Evolutionary conservation across 2,797 vertebrate genomes (phyloP).

Genomic region (Schizopygopsis pylzovi): DNA sequence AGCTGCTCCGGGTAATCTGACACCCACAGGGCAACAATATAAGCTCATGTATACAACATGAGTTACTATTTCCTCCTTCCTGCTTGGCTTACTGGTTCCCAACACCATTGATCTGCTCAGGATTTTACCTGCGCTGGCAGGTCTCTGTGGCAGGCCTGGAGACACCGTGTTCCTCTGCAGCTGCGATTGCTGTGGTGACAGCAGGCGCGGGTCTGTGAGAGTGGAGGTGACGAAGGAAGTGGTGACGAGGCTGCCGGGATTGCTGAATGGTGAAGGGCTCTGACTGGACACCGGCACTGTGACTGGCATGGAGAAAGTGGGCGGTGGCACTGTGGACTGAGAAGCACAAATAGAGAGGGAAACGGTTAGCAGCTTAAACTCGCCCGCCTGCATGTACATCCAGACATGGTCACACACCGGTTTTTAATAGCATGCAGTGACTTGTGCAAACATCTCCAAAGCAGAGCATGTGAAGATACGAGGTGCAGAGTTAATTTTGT

Average conservation of each 20-base stretch:
- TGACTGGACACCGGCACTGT: constrained; percentile 95
- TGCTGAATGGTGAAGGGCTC: constrained; percentile 93
- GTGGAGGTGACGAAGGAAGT: constrained; percentile 92
- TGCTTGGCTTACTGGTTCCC: background rate
- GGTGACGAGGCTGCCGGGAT: constrained; percentile 88
- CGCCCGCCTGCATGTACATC: constrained; percentile 24
- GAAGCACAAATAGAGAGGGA: constrained; percentile 56
- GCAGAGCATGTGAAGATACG: constrained; percentile 59
- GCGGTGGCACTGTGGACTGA: constrained; percentile 91
- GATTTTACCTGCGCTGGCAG: constrained; percentile 89
- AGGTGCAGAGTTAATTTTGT: constrained; percentile 66
- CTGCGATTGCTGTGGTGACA: constrained; percentile 90
- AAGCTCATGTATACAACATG: constrained; percentile 16
- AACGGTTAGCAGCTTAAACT: constrained; percentile 54
- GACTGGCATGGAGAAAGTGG: constrained; percentile 97
- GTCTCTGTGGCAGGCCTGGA: constrained; percentile 92
- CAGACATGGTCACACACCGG: constrained; percentile 44
- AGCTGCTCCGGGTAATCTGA: constrained; percentile 32
- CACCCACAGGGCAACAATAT: constrained; percentile 37
- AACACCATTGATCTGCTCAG: background rate
- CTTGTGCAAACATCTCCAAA: constrained; percentile 67
- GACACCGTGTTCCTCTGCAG: constrained; percentile 94
- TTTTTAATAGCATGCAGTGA: constrained; percentile 72
- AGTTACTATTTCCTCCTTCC: constrained; percentile 7
- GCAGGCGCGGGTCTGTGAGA: constrained; percentile 92